phyloP scores from a whole-genome alignment of 2,888 invertebrate species.

The Antheraea yamamai region DNA sequence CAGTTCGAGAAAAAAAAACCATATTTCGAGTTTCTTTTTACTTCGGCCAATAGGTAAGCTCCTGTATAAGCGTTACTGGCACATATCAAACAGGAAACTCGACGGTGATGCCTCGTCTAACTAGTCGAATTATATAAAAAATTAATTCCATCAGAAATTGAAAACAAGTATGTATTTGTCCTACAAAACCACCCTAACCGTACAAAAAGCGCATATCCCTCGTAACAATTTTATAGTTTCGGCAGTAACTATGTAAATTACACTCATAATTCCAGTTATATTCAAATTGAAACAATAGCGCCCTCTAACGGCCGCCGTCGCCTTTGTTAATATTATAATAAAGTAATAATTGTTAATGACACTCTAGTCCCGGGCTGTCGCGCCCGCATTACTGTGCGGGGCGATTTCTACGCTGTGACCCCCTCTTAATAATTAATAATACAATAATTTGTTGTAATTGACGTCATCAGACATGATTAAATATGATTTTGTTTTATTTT shows the following conservation, averaged over 20 bases:
- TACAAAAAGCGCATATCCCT: slow-evolving; percentile 15
- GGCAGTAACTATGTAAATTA: slow-evolving; percentile 60
- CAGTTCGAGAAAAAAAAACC: too few species aligned
- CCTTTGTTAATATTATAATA: slow-evolving; percentile 74
- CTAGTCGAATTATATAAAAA: not conserved
- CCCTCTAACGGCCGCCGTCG: slow-evolving; percentile 60
- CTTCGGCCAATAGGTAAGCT: not conserved
- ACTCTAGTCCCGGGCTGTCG: slow-evolving; percentile 49
- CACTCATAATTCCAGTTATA: slow-evolving; percentile 63
- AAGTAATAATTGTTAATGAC: slow-evolving; percentile 71
- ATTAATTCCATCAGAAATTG: not conserved
- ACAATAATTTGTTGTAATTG: slow-evolving; percentile 1
- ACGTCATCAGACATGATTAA: not conserved
- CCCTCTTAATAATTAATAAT: slow-evolving; percentile 41
- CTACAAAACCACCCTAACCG: not conserved
- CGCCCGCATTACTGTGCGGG: slow-evolving; percentile 49
- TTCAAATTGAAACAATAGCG: slow-evolving; percentile 75
- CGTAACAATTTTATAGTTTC: slow-evolving; percentile 21
- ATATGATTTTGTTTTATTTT: not conserved
- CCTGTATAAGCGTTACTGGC: not conserved
- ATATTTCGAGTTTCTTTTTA: too few species aligned
- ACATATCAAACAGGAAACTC: not conserved
- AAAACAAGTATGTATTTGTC: not conserved
- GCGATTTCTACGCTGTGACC: slow-evolving; percentile 53
- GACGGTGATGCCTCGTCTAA: not conserved